Base-by-base conservation (phyloP, 2,113 vertebrate species). In the Phoxinus phoxinus region DNA sequence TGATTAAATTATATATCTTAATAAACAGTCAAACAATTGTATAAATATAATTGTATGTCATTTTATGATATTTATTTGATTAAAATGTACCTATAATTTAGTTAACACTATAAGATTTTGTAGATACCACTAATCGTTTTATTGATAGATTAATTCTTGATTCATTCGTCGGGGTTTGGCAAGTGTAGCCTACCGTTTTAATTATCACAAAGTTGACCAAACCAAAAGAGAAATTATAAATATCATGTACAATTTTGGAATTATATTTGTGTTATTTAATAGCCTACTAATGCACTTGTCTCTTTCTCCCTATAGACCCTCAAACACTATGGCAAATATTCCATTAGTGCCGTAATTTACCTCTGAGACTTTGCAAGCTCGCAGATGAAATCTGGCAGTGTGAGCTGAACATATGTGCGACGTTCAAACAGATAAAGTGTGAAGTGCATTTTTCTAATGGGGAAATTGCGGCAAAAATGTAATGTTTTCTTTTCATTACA, bases 121-220 rank as follows among this genome's bases (percentile, higher is more conserved):
- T 53, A 17, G 17, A 21, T 21, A 56, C 27, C 32, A 25, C 63
- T 41, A 8, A 37, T 73, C 1, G 11, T 73, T 79, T 79, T 79
- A 11, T 8, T 78, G 19, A 21, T 90, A 80, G 73, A 87, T 88
- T 85, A 0, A 41, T 41, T 41, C 30, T 59, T 41, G 17, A 86
- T 23, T 23, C 7, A 56, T 56, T 56, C 19, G 8, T 84, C 88
- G 85, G 89, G 91, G 91, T 90, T 90, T 93, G 94, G 91, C 91
- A 93, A 92, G 92, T 63, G 32, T 53, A n/a, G n/a, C n/a, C n/a
- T n/a, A 59, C 91, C 81, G 91, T 93, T 95, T 59, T 96, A 94
- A 96, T 96, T 93, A 95, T 95, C 94, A 94, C 91, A 93, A 91
- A 93, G 92, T 92, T 91, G 90, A 88, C 90, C 94, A 91, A 93